Evolutionary conservation across 2,797 vertebrate genomes (phyloP).

Genomic region (Anguilla marmorata): DNA sequence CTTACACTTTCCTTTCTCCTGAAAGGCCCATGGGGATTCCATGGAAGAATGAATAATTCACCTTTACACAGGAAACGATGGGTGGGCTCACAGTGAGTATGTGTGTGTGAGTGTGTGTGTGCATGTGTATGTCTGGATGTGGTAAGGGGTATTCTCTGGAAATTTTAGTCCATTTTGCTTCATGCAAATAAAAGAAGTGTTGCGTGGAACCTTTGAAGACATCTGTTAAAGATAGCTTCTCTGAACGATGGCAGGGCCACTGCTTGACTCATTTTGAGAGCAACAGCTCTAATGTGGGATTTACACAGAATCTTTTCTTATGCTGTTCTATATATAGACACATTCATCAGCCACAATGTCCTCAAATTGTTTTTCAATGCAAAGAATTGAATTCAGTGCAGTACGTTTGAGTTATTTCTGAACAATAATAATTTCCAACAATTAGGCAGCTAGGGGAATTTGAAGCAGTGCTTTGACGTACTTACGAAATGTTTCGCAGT

Average conservation of each 20-base stretch:
- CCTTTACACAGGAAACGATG: neutral
- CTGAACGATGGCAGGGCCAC: neutral
- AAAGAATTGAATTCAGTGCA: neutral
- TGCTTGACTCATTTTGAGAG: constrained; percentile 28
- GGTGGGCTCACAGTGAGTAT: neutral
- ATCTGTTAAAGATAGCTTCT: neutral
- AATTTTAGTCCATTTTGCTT: constrained; percentile 2
- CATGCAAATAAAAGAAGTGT: neutral
- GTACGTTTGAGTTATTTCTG: neutral
- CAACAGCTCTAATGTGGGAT: neutral
- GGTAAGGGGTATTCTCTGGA: neutral
- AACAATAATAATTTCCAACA: neutral
- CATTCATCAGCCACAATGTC: neutral
- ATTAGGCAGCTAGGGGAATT: neutral
- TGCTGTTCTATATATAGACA: neutral
- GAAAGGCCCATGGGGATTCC: neutral
- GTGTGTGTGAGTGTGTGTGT: neutral
- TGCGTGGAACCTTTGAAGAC: neutral
- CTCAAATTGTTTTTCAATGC: neutral
- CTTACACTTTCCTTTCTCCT: too few relatives aligned
- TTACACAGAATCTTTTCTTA: neutral
- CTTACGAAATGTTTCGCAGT: neutral
- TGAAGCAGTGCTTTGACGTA: neutral
- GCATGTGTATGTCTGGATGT: neutral
- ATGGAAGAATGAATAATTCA: neutral